Conservation (phyloP, 2,797 vertebrate species). For the Catamblyrhynchus diadema region DNA sequence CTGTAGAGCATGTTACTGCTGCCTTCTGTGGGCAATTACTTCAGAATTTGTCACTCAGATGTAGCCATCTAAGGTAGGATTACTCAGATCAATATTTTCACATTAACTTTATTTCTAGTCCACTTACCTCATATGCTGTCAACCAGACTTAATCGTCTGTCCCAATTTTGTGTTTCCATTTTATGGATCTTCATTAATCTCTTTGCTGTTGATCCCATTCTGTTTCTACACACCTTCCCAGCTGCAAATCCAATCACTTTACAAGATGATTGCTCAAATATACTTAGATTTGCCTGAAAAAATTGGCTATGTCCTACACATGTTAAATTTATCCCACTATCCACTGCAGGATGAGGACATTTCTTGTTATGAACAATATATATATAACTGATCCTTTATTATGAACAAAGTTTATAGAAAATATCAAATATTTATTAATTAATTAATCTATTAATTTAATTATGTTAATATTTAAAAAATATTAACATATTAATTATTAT, state of each 20-base stretch:
- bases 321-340: neutral
- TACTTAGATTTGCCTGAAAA: neutral
- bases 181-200: neutral
- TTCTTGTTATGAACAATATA: neutral
- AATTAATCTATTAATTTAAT: too few relatives aligned
- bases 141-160: neutral
- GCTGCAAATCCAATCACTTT: neutral
- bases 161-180: neutral
- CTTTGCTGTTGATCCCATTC: neutral
- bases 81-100: conserved; percentile 1
- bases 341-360: neutral
- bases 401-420: neutral
- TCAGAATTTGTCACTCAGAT: neutral
- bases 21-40: neutral
- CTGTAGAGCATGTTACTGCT: neutral
- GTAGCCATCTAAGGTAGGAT: neutral
- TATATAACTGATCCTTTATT: neutral
- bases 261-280: neutral
- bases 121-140: neutral
- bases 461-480: neutral
- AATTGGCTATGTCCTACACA: neutral
- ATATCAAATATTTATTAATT: neutral
- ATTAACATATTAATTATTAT: neutral
- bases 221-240: neutral
- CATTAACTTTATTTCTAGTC: conserved; percentile 2